phyloP scores from a whole-genome alignment of 1,140 invertebrate genomes.

The Atopsyche davidsoni region DNA sequence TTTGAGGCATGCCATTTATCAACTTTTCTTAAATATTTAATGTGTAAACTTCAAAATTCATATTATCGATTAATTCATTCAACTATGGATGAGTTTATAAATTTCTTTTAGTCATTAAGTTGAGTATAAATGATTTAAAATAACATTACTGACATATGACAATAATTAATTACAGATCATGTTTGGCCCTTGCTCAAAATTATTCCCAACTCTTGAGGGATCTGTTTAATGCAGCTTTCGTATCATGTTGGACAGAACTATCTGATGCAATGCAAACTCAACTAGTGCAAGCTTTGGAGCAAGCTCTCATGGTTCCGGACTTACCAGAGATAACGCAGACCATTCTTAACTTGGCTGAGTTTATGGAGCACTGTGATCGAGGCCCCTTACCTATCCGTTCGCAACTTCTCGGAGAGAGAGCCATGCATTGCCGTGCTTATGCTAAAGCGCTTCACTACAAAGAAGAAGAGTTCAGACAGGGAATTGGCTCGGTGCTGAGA shows the following conservation, averaged over 20 bases:
- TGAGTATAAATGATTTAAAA: background rate
- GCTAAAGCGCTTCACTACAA: conserved; percentile 98
- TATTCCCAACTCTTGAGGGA: conserved; percentile 91
- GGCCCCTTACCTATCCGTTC: conserved; percentile 88
- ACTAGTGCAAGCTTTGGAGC: conserved; percentile 79
- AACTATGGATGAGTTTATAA: too few species aligned
- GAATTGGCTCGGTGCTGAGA: conserved; percentile 54
- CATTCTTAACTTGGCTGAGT: conserved; percentile 95
- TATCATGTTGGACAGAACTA: conserved; percentile 97
- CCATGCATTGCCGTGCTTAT: conserved; percentile 79
- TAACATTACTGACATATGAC: too few species aligned
- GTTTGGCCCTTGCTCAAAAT: conserved; percentile 86
- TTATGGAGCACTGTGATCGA: conserved; percentile 99
- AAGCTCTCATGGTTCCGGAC: conserved; percentile 87
- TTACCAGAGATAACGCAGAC: conserved; percentile 97
- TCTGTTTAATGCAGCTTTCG: conserved; percentile 97
- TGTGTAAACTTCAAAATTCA: too few species aligned
- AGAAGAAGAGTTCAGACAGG: conserved; percentile 87
- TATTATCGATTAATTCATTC: too few species aligned
- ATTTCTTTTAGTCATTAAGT: background rate
- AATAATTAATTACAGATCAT: conserved; percentile 55
- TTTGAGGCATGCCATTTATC: conserved; percentile 49
- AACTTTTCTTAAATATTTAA: background rate
- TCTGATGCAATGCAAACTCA: conserved; percentile 76
- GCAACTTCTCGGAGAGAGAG: conserved; percentile 71